Evolutionary conservation across 1,140 invertebrate species (phyloP).

Genomic region (Drosophila melanica): DNA sequence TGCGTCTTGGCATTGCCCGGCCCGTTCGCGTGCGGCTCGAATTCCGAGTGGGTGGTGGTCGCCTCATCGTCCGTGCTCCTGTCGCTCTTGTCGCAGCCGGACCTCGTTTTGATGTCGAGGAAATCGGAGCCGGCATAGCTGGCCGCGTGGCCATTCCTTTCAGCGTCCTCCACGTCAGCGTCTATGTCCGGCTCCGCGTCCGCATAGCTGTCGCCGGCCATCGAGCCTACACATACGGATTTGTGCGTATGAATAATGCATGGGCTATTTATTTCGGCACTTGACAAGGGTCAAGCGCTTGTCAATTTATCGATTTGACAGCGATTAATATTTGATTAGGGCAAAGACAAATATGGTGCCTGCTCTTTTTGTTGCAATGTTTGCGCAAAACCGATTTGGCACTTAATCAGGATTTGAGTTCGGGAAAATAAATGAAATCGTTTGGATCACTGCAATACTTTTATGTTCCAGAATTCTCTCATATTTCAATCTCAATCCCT

Average conservation of each 20-base stretch:
- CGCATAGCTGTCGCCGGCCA: constrained; percentile 50
- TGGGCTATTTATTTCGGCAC: not conserved
- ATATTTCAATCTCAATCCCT: too few species aligned
- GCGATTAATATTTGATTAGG: constrained; percentile 35
- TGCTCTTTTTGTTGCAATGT: constrained; percentile 8
- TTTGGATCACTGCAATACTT: too few species aligned
- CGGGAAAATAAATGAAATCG: too few species aligned
- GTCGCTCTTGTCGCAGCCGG: constrained; percentile 33
- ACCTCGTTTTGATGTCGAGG: constrained; percentile 48
- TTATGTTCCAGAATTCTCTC: too few species aligned
- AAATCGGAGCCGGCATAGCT: constrained; percentile 75
- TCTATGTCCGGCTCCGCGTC: constrained; percentile 56
- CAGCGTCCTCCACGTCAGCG: constrained; percentile 16
- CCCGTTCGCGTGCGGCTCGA: constrained; percentile 57
- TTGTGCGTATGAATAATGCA: constrained; percentile 38
- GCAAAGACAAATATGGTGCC: constrained; percentile 28
- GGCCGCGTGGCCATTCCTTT: constrained; percentile 40
- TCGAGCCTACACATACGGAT: constrained; percentile 52
- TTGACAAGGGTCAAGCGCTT: constrained; percentile 22
- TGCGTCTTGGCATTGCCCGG: constrained; percentile 66
- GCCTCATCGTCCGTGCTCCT: constrained; percentile 73
- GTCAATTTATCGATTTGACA: constrained; percentile 53
- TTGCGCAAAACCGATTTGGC: too few species aligned
- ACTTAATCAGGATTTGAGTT: too few species aligned
- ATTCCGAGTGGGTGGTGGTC: constrained; percentile 74